Base-by-base conservation (phyloP, 2,113 vertebrate species). In the Gasterosteus aculeatus region DNA sequence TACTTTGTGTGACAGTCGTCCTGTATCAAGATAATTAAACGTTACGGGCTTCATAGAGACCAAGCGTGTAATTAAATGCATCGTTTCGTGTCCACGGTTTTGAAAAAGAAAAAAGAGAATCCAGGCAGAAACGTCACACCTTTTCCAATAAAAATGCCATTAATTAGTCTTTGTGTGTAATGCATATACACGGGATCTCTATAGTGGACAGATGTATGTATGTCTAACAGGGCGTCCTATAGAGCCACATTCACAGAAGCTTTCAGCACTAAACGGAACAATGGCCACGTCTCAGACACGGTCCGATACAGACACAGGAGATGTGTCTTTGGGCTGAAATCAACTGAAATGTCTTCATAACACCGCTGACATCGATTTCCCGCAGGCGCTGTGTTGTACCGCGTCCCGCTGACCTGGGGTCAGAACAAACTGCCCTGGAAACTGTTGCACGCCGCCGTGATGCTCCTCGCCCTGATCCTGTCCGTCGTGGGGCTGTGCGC, bases 361-460 rank as follows among this genome's bases (percentile, higher is more conserved):
- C 35, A 18, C 10, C 10, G 1, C 35, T 4, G 14, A 49, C 57
- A 15, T 47, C 15, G 59, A 33, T 16, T 29, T 31, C 46, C 69
- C 1, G 0, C 92, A 98, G 97, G 95, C 0, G 94, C 95, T 0
- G 91, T 99, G 77, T 75, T 97, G 72, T 98, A 99, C 77, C 96
- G 97, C 7, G 41, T 98, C 73, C 97, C 97, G 0, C 58, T 87
- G 15, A 87, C 95, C 0, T 96, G 96, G 96, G 80, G 86, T 0
- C 91, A 95, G 35, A 91, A 94, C 83, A 97, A 96, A 83, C 91
- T 95, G 0, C 95, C 95, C n/a, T 97, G 97, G 96, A 99, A 98
- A 81, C 39, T 95, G 15, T 84, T 96, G 8, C 97, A 98, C 0
- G 89, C 95, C 0, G 31, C 71, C 0, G 73, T 96, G 80, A 92